These are phyloP conservation scores for Nyctereutes procyonoides DNA, from an alignment of 2,113 vertebrate genomes.

Conservation along the genomic window DNA sequence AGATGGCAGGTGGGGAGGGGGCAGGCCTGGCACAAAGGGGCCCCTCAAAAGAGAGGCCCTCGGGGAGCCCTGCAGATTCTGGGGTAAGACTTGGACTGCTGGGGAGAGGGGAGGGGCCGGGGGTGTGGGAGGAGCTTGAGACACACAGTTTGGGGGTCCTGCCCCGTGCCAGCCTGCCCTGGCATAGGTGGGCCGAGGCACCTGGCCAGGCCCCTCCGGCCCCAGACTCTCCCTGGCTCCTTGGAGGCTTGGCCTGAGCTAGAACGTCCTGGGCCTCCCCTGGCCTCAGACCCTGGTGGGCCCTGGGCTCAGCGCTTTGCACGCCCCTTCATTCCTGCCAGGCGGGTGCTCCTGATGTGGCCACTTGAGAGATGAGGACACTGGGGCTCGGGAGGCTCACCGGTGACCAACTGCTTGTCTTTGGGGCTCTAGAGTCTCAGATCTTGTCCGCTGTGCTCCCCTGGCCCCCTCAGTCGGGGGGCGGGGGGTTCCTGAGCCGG, in stretches of 20 bases:
- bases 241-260: background rate
- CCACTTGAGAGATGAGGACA: background rate
- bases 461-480: background rate
- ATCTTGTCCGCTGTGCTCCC: background rate
- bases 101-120: background rate
- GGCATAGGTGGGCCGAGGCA: background rate
- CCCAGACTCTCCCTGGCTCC: background rate
- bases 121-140: background rate
- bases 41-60: background rate
- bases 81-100: background rate
- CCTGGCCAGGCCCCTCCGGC: background rate
- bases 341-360: background rate
- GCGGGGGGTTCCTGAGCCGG: background rate
- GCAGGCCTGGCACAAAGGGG: constrained; percentile 56
- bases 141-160: background rate
- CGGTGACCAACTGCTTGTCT: background rate
- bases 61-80: background rate
- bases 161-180: accelerated
- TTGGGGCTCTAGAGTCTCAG: background rate
- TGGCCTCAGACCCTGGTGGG: background rate
- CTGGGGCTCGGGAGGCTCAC: background rate
- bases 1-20: constrained; percentile 68
- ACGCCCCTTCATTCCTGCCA: accelerated
- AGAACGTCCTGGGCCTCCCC: background rate
- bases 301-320: background rate